Evolutionary conservation across 2,113 vertebrate species (phyloP).

Genomic region (Lichenostomus cassidix): DNA sequence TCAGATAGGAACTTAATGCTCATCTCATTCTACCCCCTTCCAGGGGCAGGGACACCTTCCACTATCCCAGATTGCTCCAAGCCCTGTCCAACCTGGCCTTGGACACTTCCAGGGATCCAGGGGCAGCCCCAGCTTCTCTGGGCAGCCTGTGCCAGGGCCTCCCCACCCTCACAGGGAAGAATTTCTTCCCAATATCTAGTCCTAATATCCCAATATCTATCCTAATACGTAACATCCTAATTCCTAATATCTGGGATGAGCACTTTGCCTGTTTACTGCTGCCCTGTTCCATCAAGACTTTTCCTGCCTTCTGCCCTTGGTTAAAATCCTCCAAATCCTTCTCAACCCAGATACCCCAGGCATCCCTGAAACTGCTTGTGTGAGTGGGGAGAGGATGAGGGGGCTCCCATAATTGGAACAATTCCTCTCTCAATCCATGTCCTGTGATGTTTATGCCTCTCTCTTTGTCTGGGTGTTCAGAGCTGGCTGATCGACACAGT

Average conservation of each 20-base stretch:
- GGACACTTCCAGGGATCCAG: not conserved
- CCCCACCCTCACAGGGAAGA: fast-evolving
- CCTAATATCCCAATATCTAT: not conserved
- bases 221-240: not conserved
- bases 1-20: not conserved
- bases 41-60: not conserved
- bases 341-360: not conserved
- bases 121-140: not conserved
- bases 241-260: not conserved
- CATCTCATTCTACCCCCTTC: not conserved
- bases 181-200: not conserved
- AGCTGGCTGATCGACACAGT: not conserved
- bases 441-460: not conserved
- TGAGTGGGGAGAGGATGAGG: not conserved
- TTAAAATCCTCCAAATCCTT: not conserved
- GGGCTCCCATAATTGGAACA: not conserved
- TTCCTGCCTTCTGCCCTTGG: not conserved
- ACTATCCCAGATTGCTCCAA: fast-evolving
- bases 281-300: not conserved
- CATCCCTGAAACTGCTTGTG: not conserved
- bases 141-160: not conserved
- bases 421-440: not conserved
- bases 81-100: fast-evolving
- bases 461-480: not conserved
- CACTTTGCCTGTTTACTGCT: not conserved